Conservation (phyloP, 2,113 vertebrate genomes). For the Dryoscopus gambensis region DNA sequence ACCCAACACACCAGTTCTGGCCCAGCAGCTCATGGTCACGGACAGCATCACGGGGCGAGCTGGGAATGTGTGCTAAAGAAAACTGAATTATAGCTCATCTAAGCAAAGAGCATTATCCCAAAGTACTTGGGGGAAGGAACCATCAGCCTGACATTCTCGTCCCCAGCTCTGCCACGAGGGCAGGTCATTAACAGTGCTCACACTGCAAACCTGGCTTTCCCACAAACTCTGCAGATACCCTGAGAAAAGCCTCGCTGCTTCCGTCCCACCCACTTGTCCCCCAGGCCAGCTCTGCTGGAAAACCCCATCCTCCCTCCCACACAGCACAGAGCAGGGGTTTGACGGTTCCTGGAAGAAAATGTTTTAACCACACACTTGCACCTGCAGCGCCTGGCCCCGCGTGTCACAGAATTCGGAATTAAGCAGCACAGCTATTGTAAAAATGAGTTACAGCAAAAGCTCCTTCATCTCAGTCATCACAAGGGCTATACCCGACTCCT, state of each 20-base stretch:
- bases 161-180: accelerated
- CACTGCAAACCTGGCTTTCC: not conserved
- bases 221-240: not conserved
- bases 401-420: not conserved
- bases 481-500: constrained; percentile 29
- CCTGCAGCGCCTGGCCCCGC: not conserved
- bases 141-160: not conserved
- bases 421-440: constrained; percentile 34
- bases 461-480: constrained; percentile 47
- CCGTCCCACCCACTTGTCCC: constrained; percentile 29
- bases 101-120: not conserved
- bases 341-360: not conserved
- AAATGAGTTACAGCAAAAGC: constrained; percentile 28
- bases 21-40: not conserved
- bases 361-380: not conserved
- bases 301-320: constrained; percentile 27
- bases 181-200: not conserved
- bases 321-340: not conserved
- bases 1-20: not conserved
- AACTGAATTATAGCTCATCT: not conserved
- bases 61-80: not conserved
- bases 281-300: not conserved
- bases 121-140: not conserved
- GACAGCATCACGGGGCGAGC: not conserved
- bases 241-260: not conserved